phyloP scores from a whole-genome alignment of 2,888 invertebrate species.

The Noctua comes region DNA sequence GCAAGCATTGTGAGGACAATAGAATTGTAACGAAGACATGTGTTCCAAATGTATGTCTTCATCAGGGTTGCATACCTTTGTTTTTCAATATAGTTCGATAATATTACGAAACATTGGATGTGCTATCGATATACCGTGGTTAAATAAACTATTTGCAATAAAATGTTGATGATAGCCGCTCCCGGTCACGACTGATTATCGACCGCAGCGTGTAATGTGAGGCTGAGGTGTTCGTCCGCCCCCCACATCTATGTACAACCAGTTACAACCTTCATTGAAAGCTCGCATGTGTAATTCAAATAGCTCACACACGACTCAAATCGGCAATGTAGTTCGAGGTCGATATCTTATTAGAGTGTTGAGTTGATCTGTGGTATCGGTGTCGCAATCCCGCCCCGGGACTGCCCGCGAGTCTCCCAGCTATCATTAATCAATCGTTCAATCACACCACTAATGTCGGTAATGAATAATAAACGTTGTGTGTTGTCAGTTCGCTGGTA shows the following conservation, averaged over 20 bases:
- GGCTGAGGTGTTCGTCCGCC: slow-evolving; percentile 52
- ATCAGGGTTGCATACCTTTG: slow-evolving; percentile 51
- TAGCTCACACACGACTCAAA: slow-evolving; percentile 80
- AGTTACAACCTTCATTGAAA: slow-evolving; percentile 71
- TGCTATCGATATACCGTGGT: slow-evolving; percentile 45
- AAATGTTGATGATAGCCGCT: slow-evolving; percentile 63
- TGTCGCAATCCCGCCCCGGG: slow-evolving; percentile 79
- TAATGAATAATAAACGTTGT: slow-evolving; percentile 47
- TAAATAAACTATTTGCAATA: slow-evolving; percentile 53
- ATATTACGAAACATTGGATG: slow-evolving; percentile 44
- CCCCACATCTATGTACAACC: slow-evolving; percentile 61
- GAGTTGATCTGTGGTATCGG: slow-evolving; percentile 76
- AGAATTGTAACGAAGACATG: slow-evolving; percentile 64
- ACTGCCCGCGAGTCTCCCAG: slow-evolving; percentile 68
- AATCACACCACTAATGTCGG: slow-evolving; percentile 51
- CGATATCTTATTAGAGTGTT: slow-evolving; percentile 72
- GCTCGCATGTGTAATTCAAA: slow-evolving; percentile 73
- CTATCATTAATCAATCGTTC: slow-evolving; percentile 61
- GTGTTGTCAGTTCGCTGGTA: slow-evolving; percentile 5
- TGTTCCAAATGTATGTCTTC: slow-evolving; percentile 63
- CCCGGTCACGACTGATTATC: slow-evolving; percentile 65
- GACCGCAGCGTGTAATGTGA: slow-evolving; percentile 40
- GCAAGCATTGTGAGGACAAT: slow-evolving; percentile 64
- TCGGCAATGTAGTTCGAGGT: slow-evolving; percentile 80
- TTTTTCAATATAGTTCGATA: slow-evolving; percentile 39